These are phyloP conservation scores for Indri indri DNA, from an alignment of 2,113 vertebrate genomes.

Conservation along the genomic window DNA sequence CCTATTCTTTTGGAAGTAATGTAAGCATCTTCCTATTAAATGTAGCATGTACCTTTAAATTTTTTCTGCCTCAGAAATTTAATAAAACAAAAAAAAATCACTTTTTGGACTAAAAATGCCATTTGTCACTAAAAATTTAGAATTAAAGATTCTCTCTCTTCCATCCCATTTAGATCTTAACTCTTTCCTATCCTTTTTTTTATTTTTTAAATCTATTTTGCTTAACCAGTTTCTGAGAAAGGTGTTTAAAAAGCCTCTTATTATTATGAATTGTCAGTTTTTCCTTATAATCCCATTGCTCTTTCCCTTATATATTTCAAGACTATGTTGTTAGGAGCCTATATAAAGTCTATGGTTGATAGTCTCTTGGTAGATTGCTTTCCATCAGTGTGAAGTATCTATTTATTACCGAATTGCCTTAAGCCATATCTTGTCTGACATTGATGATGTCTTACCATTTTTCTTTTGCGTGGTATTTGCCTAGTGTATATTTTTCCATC, in stretches of 20 bases:
- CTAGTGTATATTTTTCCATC: slow-evolving; percentile 15
- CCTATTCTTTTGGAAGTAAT: slow-evolving; percentile 6
- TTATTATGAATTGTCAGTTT: slow-evolving; percentile 3
- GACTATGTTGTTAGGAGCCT: background rate
- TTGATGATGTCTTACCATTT: slow-evolving; percentile 17
- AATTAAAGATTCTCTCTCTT: background rate
- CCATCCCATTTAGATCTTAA: slow-evolving; percentile 6
- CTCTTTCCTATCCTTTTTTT: background rate
- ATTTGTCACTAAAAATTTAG: slow-evolving; percentile 5
- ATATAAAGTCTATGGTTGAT: background rate
- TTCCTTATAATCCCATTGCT: background rate
- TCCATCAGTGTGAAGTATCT: background rate
- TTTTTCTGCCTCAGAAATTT: slow-evolving; percentile 36
- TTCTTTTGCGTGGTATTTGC: background rate
- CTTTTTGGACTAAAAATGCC: slow-evolving; percentile 25
- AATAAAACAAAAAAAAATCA: slow-evolving; percentile 9
- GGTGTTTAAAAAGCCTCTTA: background rate
- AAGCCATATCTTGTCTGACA: background rate
- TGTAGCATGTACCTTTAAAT: background rate
- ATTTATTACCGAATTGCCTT: slow-evolving; percentile 28
- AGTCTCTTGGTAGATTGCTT: background rate
- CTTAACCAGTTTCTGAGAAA: slow-evolving; percentile 21
- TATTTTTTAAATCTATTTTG: slow-evolving; percentile 31
- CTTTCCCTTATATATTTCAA: slow-evolving; percentile 33
- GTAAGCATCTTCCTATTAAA: slow-evolving; percentile 20